Evolutionary conservation across 2,888 invertebrate species (phyloP).

Genomic region (Lamellibrachia satsuma): DNA sequence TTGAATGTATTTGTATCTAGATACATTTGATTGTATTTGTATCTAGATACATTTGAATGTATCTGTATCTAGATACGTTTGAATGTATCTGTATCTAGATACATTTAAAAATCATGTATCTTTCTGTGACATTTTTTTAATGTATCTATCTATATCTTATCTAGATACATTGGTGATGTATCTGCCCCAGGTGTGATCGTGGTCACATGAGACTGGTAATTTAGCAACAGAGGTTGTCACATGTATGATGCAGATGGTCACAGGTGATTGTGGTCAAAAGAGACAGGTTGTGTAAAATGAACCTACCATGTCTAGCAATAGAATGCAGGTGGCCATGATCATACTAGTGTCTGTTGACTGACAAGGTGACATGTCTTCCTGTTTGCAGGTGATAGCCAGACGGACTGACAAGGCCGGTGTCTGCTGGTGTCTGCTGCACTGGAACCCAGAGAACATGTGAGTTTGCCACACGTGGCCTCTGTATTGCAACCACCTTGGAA

Average conservation of each 20-base stretch:
- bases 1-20: no score
- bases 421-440: not conserved
- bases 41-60: no score
- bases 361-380: not conserved
- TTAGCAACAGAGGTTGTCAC: not conserved
- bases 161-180: no score
- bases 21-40: no score
- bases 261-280: not conserved
- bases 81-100: no score
- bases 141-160: no score
- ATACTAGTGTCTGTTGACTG: not conserved
- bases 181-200: not conserved
- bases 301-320: not conserved
- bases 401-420: not conserved
- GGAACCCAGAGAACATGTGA: not conserved
- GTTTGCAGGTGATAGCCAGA: slow-evolving; percentile 6
- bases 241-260: not conserved
- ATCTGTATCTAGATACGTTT: no score
- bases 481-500: not conserved
- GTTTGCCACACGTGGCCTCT: not conserved
- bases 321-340: not conserved
- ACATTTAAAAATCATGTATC: no score
- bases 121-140: no score
- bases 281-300: no score
- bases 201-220: not conserved